Base-by-base conservation (phyloP, 2,113 vertebrate species). In the Sinocyclocheilus anophthalmus region DNA sequence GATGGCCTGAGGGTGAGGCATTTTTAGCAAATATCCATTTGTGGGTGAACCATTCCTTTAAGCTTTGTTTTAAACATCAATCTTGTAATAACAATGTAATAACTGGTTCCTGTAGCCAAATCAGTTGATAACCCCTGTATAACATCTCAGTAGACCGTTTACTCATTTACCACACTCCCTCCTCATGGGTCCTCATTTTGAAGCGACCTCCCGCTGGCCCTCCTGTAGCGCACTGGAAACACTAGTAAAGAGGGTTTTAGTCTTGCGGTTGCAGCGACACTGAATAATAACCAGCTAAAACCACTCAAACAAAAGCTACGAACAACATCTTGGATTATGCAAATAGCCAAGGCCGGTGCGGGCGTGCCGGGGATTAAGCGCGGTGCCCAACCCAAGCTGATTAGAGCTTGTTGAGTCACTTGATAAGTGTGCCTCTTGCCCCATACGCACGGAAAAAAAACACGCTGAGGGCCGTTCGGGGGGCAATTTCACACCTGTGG, bases 221-320 rank as follows among this genome's bases (percentile, higher is more conserved):
- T 77, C 79, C 90, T 88, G 90, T 76, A 84, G 87, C 85, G 91
- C 91, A 91, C 89, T 89, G 77, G 70, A 90, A 94, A 92, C 90
- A 91, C 89, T 93, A 88, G 91, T 90, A 91, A 93, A 93, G 93
- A 92, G 95, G 55, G 24, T 10, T 84, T 12, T 72, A 59, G 22
- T 76, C 24, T 81, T 85, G 48, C 20, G 37, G n/a, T 50, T 82
- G 90, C 91, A 92, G 89, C 89, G 92, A 90, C 87, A 90, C 85
- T 92, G 95, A 94, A 94, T 93, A 94, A 94, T 93, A 91, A 91
- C 84, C 93, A 63, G 33, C 90, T 93, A 94, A 96, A 61, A 70
- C 39, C 77, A 81, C n/a, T 26, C 82, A 18, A 65, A 96, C 93
- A 95, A 93, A 93, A 88, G 75, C 84, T 50, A 53, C 30, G 91